Percentiles rank a stretch among this genome's conserved stretches.
phyloP scores from a whole-genome alignment of 2,888 invertebrate genomes.

The Lycocerus yunnanus region DNA sequence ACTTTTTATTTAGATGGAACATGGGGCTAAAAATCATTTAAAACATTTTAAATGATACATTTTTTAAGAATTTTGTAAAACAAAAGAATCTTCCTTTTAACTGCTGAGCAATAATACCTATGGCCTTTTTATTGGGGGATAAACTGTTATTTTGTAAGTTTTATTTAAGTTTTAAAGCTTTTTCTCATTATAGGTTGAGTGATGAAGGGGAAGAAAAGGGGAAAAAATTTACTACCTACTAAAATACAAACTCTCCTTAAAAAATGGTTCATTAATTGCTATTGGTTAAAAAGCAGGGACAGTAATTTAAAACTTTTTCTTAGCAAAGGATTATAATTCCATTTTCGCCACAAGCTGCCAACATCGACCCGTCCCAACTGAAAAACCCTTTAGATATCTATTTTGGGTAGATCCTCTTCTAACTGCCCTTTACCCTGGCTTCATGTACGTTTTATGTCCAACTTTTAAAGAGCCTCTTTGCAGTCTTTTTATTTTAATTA shows the following conservation, averaged over 20 bases:
- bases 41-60: conserved; percentile 89
- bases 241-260: conserved; percentile 86
- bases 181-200: conserved; percentile 57
- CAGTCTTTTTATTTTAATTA: too few species aligned
- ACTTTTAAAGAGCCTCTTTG: too few species aligned
- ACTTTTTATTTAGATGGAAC: conserved; percentile 66
- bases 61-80: conserved; percentile 93
- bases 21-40: conserved; percentile 82
- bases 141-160: conserved; percentile 71
- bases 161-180: not conserved
- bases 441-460: too few species aligned
- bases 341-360: too few species aligned
- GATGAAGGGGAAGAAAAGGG: conserved; percentile 72
- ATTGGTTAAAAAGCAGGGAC: conserved; percentile 83
- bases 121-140: conserved; percentile 91
- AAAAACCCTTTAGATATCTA: too few species aligned
- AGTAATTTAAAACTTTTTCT: conserved; percentile 75
- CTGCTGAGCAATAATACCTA: conserved; percentile 84
- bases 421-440: too few species aligned
- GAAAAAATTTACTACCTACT: conserved; percentile 64
- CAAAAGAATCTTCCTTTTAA: conserved; percentile 90
- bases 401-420: too few species aligned
- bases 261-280: conserved; percentile 93
- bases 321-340: conserved; percentile 78
- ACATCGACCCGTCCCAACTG: too few species aligned